phyloP scores from a whole-genome alignment of 2,797 vertebrate species.

The Allobates femoralis region DNA sequence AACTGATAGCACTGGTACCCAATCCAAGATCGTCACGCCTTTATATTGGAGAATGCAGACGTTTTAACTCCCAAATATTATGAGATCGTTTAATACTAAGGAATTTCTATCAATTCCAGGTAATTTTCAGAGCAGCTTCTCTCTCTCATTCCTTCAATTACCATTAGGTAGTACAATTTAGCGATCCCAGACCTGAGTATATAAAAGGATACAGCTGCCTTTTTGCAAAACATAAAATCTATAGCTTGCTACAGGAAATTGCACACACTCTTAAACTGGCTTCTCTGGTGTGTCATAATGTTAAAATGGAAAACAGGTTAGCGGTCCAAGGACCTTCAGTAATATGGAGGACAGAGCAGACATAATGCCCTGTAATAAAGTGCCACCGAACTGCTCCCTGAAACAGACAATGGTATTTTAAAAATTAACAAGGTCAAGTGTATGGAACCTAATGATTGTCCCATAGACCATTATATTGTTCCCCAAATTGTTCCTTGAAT shows the following conservation, averaged over 20 bases:
- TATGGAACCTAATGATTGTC: background rate
- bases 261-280: constrained; percentile 45
- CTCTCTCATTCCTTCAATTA: constrained; percentile 3
- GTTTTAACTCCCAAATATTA: background rate
- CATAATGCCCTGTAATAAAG: background rate
- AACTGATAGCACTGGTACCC: background rate
- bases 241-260: constrained; percentile 52
- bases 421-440: background rate
- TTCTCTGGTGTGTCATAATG: constrained; percentile 39
- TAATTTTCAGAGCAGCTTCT: background rate
- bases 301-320: constrained; percentile 32
- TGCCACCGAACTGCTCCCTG: background rate
- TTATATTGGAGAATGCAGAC: background rate
- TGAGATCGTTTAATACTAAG: background rate
- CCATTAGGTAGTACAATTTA: constrained; percentile 32
- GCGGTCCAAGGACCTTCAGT: constrained; percentile 4
- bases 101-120: constrained; percentile 2
- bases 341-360: background rate
- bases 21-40: background rate
- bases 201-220: constrained; percentile 42
- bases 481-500: background rate
- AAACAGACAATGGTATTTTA: constrained; percentile 20
- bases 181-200: background rate
- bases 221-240: constrained; percentile 39
- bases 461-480: background rate